These are phyloP conservation scores for Mongoloraphidia duomilia DNA, from an alignment of 2,888 invertebrate genomes.

Conservation along the genomic window DNA sequence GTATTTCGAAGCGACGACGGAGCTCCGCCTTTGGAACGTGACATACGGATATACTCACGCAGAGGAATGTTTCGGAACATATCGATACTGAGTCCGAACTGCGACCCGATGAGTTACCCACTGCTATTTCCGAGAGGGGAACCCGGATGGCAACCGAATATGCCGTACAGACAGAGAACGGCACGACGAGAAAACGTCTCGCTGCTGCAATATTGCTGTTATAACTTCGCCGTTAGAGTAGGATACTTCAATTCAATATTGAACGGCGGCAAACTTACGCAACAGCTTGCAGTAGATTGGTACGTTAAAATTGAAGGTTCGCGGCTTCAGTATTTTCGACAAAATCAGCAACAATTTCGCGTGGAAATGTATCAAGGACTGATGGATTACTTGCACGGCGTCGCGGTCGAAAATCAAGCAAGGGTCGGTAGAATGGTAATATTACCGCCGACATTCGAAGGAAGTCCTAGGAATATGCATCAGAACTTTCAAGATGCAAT, in stretches of 20 bases:
- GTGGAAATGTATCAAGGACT: conserved; percentile 13
- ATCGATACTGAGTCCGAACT: too few relatives aligned
- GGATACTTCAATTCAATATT: too few relatives aligned
- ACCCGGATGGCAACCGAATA: too few relatives aligned
- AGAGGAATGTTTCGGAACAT: too few relatives aligned
- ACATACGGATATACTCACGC: too few relatives aligned
- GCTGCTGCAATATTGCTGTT: too few relatives aligned
- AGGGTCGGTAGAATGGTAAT: conserved; percentile 15
- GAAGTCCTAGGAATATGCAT: conserved; percentile 10
- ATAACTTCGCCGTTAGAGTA: too few relatives aligned
- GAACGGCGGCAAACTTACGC: not conserved
- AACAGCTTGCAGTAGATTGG: conserved; percentile 10
- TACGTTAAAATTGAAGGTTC: conserved; percentile 8
- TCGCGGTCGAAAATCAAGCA: conserved; percentile 4
- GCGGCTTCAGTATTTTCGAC: conserved; percentile 12
- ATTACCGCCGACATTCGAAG: conserved; percentile 12
- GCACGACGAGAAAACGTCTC: not conserved
- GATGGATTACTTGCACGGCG: conserved; percentile 10
- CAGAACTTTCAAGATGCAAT: conserved; percentile 15
- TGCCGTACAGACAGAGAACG: too few relatives aligned
- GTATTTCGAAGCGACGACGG: too few relatives aligned
- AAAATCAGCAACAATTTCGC: conserved; percentile 12
- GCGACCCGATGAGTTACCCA: too few relatives aligned
- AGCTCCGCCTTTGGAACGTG: too few relatives aligned
- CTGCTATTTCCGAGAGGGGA: too few relatives aligned